Conservation (phyloP, 2,888 invertebrate genomes). For the Drosophila tanythrix region DNA sequence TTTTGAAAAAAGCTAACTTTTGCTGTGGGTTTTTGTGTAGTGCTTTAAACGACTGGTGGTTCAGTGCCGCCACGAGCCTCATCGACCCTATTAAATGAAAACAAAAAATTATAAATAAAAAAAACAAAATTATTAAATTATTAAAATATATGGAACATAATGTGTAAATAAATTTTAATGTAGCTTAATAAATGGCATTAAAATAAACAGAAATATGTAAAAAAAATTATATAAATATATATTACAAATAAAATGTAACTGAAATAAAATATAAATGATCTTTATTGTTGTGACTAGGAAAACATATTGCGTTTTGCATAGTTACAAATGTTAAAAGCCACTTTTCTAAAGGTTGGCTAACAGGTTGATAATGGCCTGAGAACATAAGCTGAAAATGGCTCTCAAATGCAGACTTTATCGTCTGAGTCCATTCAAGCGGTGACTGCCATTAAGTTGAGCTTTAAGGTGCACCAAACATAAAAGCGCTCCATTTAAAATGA, state of each 20-base stretch:
- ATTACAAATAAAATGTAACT: not conserved
- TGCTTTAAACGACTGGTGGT: conserved; percentile 84
- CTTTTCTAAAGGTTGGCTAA: not conserved
- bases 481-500: not conserved
- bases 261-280: not conserved
- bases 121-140: conserved; percentile 24
- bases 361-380: not conserved
- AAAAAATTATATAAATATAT: not conserved
- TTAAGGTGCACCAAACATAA: not conserved
- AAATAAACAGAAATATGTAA: not conserved
- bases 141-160: conserved; percentile 21
- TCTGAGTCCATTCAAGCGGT: not conserved
- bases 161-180: not conserved
- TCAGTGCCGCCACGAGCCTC: conserved; percentile 83
- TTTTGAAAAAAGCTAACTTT: conserved; percentile 62
- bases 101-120: conserved; percentile 40
- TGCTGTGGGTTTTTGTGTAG: conserved; percentile 37
- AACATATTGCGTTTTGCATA: not conserved
- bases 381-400: not conserved
- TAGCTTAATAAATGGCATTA: not conserved
- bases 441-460: not conserved
- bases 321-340: not conserved
- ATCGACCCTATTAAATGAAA: conserved; percentile 66
- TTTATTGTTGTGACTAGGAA: not conserved
- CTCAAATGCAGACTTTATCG: not conserved